Conservation (phyloP, 1,140 invertebrate genomes). For the Drosophila insularis region DNA sequence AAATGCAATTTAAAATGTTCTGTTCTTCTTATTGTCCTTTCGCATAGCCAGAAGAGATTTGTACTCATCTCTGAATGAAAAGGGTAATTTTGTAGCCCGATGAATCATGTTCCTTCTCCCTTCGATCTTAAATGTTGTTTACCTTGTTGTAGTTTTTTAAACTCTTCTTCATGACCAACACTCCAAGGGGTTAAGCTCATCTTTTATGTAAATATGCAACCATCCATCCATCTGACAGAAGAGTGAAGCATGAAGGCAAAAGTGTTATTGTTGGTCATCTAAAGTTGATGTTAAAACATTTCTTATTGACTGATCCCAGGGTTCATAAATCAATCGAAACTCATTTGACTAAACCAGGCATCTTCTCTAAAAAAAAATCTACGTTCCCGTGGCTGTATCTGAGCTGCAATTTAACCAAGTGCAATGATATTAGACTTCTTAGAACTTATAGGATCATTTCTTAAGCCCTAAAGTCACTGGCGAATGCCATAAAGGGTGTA, state of each 20-base stretch:
- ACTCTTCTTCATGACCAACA: background rate
- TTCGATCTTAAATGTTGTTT: background rate
- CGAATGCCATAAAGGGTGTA: background rate
- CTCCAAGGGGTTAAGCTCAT: background rate
- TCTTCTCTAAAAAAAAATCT: too few relatives aligned
- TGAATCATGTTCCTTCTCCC: background rate
- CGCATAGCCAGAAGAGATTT: background rate
- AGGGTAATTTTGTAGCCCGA: too few relatives aligned
- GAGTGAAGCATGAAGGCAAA: background rate
- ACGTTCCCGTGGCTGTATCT: too few relatives aligned
- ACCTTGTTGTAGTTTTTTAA: background rate
- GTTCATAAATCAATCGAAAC: constrained; percentile 48
- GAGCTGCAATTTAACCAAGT: too few relatives aligned
- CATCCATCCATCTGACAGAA: background rate
- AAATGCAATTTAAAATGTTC: background rate
- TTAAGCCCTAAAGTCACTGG: background rate
- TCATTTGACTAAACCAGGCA: background rate
- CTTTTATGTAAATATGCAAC: constrained; percentile 2
- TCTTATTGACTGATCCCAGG: constrained; percentile 53
- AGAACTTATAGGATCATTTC: background rate
- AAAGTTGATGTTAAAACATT: background rate
- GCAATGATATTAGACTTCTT: background rate
- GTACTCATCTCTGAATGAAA: background rate
- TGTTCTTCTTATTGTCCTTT: background rate
- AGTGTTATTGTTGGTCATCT: constrained; percentile 5